Base-by-base conservation (phyloP, 1,140 invertebrate species). In the Drosophila serrata region DNA sequence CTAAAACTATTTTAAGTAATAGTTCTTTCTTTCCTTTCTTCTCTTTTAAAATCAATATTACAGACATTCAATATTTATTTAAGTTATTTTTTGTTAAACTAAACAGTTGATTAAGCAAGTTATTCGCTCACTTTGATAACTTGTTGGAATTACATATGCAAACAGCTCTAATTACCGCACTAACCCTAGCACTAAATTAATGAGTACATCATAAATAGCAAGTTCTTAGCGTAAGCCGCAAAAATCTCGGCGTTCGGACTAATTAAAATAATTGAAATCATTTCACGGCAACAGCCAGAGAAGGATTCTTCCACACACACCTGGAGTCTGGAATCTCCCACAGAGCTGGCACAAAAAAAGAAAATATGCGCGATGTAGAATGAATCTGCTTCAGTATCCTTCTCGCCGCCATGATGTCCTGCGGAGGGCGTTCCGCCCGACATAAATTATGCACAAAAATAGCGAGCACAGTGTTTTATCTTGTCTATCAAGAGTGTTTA, bases 401-500 rank as follows among this genome's bases (percentile, higher is more conserved):
- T n/a, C 15, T 48, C 24, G 45, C 31, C 27, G 17, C 43, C 17
- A 19, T 11, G 33, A 49, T 35, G 63, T 70, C 48, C 48, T 72
- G 51, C 49, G 27, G 53, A 29, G 67, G 42, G 22, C 24, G 49
- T 27, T 33, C 9, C 45, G 46, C 31, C 70, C 78, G 62, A 73
- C 85, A 76, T 90, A 90, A 90, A 90, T 90, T 90, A 90, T 90
- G 85, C 85, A 76, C 69, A 81, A 90, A 90, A 90, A 90, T 90
- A 70, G 68, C 78, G 63, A 56, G 81, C 85, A 67, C 86, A 81
- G 81, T 90, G 78, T 90, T 90, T 90, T 90, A 90, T 90, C 85
- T 90, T 90, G 85, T 90, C 86, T 90, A 90, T 90, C 85, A 90
- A 90, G 81, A 90, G 86, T 90, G 85, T 90, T 90, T 90, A 90